Conservation (phyloP, 1,140 invertebrate genomes). For the Geopemphigus sp. region DNA sequence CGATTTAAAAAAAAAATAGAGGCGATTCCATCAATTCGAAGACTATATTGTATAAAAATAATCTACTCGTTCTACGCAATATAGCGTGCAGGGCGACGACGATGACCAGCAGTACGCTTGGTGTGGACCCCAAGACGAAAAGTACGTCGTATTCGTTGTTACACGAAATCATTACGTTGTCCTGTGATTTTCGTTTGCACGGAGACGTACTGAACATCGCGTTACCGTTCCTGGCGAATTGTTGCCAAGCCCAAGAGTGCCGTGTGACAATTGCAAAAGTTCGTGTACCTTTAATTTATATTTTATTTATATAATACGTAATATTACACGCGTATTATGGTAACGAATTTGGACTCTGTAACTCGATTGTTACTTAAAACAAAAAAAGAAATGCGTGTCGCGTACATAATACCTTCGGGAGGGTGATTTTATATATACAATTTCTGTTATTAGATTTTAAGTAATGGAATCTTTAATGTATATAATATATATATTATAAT, state of each 20-base stretch:
- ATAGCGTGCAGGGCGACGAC: constrained; percentile 40
- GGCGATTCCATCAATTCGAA: no score
- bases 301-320: no score
- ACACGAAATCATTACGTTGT: constrained; percentile 27
- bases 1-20: no score
- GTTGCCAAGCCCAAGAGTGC: constrained; percentile 37
- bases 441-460: neutral
- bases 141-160: constrained; percentile 29
- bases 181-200: neutral
- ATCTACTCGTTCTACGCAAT: neutral
- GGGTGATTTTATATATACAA: no score
- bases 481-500: no score
- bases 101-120: constrained; percentile 21
- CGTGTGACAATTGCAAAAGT: constrained; percentile 22
- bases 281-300: neutral
- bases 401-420: no score
- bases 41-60: no score
- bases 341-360: no score
- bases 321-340: no score
- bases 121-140: constrained; percentile 31
- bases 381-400: no score
- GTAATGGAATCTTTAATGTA: no score
- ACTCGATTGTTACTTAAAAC: no score
- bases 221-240: neutral
- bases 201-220: neutral